phyloP scores from a whole-genome alignment of 2,888 invertebrate genomes.

The Melanostoma scalare region DNA sequence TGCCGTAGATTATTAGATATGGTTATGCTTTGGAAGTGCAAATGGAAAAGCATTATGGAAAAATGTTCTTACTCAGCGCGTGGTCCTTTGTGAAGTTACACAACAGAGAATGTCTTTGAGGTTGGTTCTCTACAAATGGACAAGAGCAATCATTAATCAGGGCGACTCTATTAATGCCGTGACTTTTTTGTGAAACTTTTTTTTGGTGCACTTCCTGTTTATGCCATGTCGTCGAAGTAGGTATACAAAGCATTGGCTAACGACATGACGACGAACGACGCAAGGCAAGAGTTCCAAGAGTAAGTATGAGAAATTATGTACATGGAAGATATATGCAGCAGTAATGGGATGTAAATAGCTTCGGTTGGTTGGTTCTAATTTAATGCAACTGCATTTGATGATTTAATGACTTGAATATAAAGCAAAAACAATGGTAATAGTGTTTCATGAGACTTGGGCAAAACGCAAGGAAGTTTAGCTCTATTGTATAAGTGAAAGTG shows the following conservation, averaged over 20 bases:
- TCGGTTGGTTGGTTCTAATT: conserved; percentile 57
- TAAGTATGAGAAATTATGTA: conserved; percentile 50
- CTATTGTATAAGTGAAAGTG: too few species aligned
- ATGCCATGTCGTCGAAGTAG: conserved; percentile 1
- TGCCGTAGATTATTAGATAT: conserved; percentile 59
- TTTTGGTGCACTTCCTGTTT: conserved; percentile 63
- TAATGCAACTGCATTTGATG: conserved; percentile 70
- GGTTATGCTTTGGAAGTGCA: conserved; percentile 61
- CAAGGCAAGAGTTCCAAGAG: neutral
- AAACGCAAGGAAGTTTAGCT: too few species aligned
- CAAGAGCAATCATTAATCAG: conserved; percentile 66
- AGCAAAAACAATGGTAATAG: too few species aligned
- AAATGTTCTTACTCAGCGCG: conserved; percentile 51
- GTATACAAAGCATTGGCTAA: conserved; percentile 25
- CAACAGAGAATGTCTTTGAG: conserved; percentile 32
- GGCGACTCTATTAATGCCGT: conserved; percentile 30
- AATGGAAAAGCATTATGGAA: conserved; percentile 62
- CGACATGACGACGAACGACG: conserved; percentile 16
- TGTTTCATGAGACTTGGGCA: too few species aligned
- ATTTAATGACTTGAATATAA: conserved; percentile 61
- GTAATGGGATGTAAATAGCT: conserved; percentile 69
- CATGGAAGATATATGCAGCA: conserved; percentile 61
- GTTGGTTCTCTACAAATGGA: conserved; percentile 39
- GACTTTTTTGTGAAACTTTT: neutral
- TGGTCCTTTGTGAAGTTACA: neutral